A percentile compares a stretch with the other conserved stretches of the same genome.
Evolutionary conservation across 2,113 vertebrate species (phyloP).

Genomic region (Suncus etruscus): DNA sequence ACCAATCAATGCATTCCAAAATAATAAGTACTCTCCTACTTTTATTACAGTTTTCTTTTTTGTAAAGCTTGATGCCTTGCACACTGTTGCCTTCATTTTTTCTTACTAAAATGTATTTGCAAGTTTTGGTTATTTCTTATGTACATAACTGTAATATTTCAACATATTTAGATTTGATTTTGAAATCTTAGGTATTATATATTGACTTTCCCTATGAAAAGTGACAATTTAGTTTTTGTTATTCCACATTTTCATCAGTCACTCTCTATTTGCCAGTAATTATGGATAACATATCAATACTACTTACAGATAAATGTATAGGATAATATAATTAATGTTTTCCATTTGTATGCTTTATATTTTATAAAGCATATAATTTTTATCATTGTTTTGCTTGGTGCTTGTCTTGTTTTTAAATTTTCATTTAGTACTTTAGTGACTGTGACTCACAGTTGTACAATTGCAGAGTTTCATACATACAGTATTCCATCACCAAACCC

Average conservation of each 20-base stretch:
- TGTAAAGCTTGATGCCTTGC: neutral
- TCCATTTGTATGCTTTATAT: neutral
- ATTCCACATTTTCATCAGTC: neutral
- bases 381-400: neutral
- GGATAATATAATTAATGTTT: neutral
- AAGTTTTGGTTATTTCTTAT: neutral
- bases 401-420: neutral
- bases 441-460: too few species aligned
- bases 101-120: neutral
- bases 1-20: conserved; percentile 31
- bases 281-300: neutral
- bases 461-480: too few species aligned
- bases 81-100: neutral
- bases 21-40: neutral
- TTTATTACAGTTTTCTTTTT: conserved; percentile 8
- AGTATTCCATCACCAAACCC: too few species aligned
- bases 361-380: neutral
- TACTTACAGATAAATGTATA: neutral
- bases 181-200: neutral
- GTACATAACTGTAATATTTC: neutral
- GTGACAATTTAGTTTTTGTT: neutral
- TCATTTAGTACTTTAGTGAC: too few species aligned
- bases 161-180: neutral
- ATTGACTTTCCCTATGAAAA: conserved; percentile 15
- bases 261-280: neutral